Evolutionary conservation across 2,797 vertebrate species (phyloP).

Genomic region (Argya squamiceps): DNA sequence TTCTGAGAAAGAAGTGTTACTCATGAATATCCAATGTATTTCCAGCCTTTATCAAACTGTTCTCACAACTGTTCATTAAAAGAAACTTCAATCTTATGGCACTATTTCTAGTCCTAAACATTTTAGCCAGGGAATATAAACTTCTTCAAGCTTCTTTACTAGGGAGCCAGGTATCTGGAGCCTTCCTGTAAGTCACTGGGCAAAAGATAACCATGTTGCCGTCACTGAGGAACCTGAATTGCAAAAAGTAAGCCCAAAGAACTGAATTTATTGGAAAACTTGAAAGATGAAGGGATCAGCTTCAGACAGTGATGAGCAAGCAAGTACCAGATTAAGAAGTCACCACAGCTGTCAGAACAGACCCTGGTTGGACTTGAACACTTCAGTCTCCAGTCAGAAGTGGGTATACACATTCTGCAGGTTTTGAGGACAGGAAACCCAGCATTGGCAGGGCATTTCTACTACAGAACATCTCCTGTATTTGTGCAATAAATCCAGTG

Average conservation of each 20-base stretch:
- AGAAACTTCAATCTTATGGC: neutral
- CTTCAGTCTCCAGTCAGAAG: neutral
- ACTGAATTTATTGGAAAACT: neutral
- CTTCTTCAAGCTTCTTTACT: neutral
- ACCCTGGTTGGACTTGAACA: accelerated
- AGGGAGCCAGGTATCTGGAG: neutral
- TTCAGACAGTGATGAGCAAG: neutral
- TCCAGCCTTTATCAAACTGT: neutral
- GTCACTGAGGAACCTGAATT: neutral
- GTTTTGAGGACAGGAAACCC: neutral
- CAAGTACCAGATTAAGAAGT: neutral
- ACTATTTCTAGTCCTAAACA: neutral
- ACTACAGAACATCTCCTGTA: neutral
- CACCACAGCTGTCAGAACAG: neutral
- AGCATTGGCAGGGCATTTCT: neutral
- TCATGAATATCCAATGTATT: neutral
- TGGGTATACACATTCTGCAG: accelerated
- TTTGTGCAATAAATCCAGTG: neutral
- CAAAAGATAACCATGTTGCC: neutral
- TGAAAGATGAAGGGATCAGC: neutral
- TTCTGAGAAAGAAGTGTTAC: neutral
- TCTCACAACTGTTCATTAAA: neutral
- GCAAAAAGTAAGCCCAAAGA: neutral
- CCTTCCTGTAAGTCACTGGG: neutral
- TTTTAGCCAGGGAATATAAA: neutral